phyloP scores from a whole-genome alignment of 64 coral and sea anemone genomes.

The Exaiptasia diaphana region DNA sequence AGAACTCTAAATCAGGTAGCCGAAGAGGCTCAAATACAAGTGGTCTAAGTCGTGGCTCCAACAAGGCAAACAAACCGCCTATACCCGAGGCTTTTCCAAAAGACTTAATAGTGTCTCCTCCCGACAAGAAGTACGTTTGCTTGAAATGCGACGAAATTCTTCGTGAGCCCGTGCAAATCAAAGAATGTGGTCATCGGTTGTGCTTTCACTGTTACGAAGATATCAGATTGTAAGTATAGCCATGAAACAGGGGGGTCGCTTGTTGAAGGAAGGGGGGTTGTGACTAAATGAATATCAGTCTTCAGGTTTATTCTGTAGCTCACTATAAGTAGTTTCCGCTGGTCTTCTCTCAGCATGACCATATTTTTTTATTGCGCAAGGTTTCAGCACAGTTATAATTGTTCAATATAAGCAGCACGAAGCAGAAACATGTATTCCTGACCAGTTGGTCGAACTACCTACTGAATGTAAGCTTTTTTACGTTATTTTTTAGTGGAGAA shows the following conservation, averaged over 20 bases:
- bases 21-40: too few relatives aligned
- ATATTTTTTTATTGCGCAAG: background rate
- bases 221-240: background rate
- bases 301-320: background rate
- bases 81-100: slow-evolving; percentile 25
- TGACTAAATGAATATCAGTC: background rate
- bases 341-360: background rate
- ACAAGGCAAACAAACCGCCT: slow-evolving; percentile 66
- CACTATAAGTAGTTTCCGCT: background rate
- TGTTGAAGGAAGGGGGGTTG: too few relatives aligned
- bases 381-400: too few relatives aligned
- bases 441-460: too few relatives aligned
- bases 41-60: too few relatives aligned
- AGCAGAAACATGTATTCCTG: too few relatives aligned
- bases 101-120: slow-evolving; percentile 74
- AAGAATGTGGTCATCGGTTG: slow-evolving; percentile 76
- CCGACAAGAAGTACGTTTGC: slow-evolving; percentile 81
- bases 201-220: slow-evolving; percentile 38
- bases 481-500: too few relatives aligned
- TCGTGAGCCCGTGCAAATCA: slow-evolving; percentile 68
- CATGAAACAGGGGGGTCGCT: too few relatives aligned
- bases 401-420: too few relatives aligned
- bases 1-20: too few relatives aligned
- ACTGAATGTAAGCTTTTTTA: too few relatives aligned
- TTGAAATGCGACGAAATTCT: slow-evolving; percentile 74